These are phyloP conservation scores for Oryctolagus cuniculus DNA, from an alignment of 2,113 vertebrate species.

Conservation along the genomic window mOryCun1.1 NC_091434.1:109617001-109617500, in stretches of 20 bases:
- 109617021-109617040: neutral
- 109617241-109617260: conserved; percentile 59
- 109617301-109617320: conserved; percentile 63
- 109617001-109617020: neutral
- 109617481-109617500: conserved; percentile 72
- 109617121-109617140: neutral
- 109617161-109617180: neutral
- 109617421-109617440: conserved; percentile 64
- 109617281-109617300: conserved; percentile 66
- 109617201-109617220: conserved; percentile 40
- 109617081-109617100: neutral
- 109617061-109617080: neutral
- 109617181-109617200: neutral
- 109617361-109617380: conserved; percentile 54
- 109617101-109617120: neutral
- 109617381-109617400: conserved; percentile 45
- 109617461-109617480: conserved; percentile 75
- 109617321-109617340: conserved; percentile 56
- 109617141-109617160: neutral
- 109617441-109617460: conserved; percentile 65
- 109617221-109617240: conserved; percentile 57
- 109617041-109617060: neutral
- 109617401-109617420: conserved; percentile 63
- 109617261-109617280: conserved; percentile 43
- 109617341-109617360: conserved; percentile 66